phyloP scores from a whole-genome alignment of 2,113 vertebrate genomes.

The Rhabdomys dilectus region DNA sequence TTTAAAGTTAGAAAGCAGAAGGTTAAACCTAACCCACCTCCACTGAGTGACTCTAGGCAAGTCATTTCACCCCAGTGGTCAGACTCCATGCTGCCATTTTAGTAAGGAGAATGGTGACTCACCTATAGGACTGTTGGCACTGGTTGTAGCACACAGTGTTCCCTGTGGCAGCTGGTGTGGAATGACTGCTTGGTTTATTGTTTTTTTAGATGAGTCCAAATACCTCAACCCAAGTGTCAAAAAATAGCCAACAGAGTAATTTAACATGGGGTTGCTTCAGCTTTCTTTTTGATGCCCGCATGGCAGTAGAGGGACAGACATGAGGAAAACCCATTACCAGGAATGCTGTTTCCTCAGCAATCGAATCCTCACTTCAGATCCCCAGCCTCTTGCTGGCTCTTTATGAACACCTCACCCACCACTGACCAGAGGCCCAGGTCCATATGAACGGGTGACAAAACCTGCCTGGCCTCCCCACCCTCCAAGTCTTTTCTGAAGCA shows the following conservation, averaged over 20 bases:
- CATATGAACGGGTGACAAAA: conserved; percentile 1
- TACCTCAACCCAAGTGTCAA: neutral
- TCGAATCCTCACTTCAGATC: neutral
- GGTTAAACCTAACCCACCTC: neutral
- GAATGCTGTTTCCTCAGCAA: neutral
- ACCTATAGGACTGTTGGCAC: neutral
- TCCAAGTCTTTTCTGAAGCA: conserved; percentile 56
- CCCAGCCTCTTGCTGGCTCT: neutral
- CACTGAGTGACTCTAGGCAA: neutral
- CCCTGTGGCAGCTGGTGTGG: neutral
- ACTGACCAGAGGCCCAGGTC: neutral
- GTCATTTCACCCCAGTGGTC: neutral
- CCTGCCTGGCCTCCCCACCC: neutral
- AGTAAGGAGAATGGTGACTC: neutral
- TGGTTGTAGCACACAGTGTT: neutral
- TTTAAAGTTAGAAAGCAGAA: neutral
- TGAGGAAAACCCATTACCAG: neutral
- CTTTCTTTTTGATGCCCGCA: neutral
- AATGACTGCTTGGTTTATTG: neutral
- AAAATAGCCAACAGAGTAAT: neutral
- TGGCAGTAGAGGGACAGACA: rapidly evolving
- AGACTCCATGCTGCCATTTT: neutral
- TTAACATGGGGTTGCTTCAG: neutral
- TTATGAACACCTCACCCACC: neutral
- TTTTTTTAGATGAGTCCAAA: conserved; percentile 20